Conservation (phyloP, 2,888 invertebrate genomes). For the Syrphus vitripennis region DNA sequence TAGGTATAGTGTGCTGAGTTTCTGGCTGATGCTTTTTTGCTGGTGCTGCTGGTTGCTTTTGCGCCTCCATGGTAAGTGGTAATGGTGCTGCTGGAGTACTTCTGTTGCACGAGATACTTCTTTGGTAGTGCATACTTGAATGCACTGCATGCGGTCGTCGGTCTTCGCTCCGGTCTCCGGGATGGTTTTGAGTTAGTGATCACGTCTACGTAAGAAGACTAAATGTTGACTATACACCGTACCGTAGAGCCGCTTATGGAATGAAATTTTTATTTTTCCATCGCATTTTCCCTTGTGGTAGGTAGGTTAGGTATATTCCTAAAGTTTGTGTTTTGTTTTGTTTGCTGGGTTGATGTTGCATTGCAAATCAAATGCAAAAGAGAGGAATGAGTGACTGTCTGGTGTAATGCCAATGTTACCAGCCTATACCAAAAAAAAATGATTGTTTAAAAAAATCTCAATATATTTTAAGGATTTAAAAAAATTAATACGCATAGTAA, state of each 20-base stretch:
- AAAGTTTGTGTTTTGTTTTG: not conserved
- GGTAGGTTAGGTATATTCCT: no score
- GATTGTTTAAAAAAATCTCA: not conserved
- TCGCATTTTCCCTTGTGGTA: constrained; percentile 22
- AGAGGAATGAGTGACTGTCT: constrained; percentile 47
- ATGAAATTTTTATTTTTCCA: constrained; percentile 59
- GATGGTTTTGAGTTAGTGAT: constrained; percentile 52
- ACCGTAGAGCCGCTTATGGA: constrained; percentile 60
- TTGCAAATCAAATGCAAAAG: constrained; percentile 70
- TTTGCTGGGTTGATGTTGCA: constrained; percentile 41
- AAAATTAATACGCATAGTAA: no score
- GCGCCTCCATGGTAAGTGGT: constrained; percentile 26
- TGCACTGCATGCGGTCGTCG: constrained; percentile 65
- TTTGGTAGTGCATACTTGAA: constrained; percentile 60
- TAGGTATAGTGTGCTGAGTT: constrained; percentile 28
- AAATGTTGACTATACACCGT: constrained; percentile 30
- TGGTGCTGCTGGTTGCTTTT: not conserved
- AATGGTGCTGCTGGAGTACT: constrained; percentile 51
- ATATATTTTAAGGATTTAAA: no score
- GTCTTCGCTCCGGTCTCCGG: constrained; percentile 19
- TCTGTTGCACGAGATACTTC: constrained; percentile 66
- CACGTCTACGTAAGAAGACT: constrained; percentile 60
- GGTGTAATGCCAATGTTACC: not conserved
- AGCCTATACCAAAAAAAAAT: not conserved
- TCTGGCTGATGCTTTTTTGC: not conserved